Evolutionary conservation across 2,797 vertebrate genomes (phyloP).

Genomic region (Gymnoscopelus microlampas): DNA sequence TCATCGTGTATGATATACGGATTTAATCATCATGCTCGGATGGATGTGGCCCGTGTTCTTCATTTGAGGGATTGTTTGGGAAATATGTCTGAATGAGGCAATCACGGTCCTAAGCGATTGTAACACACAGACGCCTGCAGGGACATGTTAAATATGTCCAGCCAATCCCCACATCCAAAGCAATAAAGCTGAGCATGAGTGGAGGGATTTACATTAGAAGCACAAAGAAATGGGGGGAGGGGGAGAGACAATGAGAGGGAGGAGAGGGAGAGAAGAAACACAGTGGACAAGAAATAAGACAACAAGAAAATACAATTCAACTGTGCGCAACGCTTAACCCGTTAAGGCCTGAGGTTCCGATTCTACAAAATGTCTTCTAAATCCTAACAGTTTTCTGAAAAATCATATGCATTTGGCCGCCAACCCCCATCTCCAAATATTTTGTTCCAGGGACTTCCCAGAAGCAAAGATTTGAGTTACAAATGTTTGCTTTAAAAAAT

Average conservation of each 20-base stretch:
- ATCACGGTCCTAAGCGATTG: conserved; percentile 32
- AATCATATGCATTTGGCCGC: no score
- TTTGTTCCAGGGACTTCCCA: no score
- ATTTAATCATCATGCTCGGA: conserved; percentile 63
- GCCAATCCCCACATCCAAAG: conserved; percentile 33
- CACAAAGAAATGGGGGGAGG: background rate
- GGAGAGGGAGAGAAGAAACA: background rate
- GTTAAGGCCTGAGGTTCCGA: no score
- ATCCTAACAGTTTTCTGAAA: no score
- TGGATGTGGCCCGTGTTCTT: conserved; percentile 34
- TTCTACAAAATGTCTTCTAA: no score
- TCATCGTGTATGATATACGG: conserved; percentile 47
- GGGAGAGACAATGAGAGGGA: conserved; percentile 2
- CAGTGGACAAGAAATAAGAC: no score
- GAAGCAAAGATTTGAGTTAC: no score
- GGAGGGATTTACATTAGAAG: no score
- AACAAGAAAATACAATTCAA: no score
- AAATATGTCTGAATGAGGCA: conserved; percentile 36
- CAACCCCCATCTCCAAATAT: no score
- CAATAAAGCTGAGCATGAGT: background rate
- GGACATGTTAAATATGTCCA: conserved; percentile 25
- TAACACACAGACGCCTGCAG: conserved; percentile 17
- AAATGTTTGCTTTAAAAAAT: no score
- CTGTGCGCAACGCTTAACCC: no score
- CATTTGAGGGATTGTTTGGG: conserved; percentile 37